phyloP scores from a whole-genome alignment of 1,140 invertebrate species.

The Acromyrmex heyeri region DNA sequence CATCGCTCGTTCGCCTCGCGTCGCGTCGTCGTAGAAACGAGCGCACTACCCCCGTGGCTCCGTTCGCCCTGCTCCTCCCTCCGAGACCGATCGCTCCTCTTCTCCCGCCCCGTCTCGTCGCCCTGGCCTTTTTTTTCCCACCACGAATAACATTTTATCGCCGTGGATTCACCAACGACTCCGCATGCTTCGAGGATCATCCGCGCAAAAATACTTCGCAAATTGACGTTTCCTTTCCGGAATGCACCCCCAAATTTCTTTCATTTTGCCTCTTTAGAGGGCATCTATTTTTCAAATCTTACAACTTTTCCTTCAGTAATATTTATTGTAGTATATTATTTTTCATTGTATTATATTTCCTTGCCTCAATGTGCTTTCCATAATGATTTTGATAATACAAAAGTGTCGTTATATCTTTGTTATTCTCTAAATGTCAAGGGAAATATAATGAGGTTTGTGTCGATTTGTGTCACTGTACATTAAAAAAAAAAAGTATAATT shows the following conservation, averaged over 20 bases:
- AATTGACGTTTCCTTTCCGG: not conserved
- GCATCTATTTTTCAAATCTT: no score
- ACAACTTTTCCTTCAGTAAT: no score
- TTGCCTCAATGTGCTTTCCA: no score
- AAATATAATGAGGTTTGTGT: no score
- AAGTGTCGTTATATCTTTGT: no score
- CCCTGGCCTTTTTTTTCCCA: slow-evolving; percentile 17
- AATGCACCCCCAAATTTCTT: not conserved
- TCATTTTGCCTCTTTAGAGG: no score
- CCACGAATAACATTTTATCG: slow-evolving; percentile 13
- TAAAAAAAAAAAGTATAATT: no score
- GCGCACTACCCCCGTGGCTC: slow-evolving; percentile 61
- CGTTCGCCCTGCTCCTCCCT: slow-evolving; percentile 13
- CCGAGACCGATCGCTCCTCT: not conserved
- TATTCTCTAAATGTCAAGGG: no score
- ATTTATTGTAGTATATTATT: no score
- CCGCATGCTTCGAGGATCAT: not conserved
- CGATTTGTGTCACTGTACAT: no score
- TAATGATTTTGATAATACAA: no score
- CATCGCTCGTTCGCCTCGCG: slow-evolving; percentile 59
- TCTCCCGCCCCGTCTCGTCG: not conserved
- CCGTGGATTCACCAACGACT: not conserved
- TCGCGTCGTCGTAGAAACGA: slow-evolving; percentile 67
- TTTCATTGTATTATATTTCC: no score
- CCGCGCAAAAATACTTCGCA: not conserved